These are phyloP conservation scores for Brachionus rotundiformis DNA, from an alignment of 1,140 invertebrate species.

Conservation along the genomic window DNA sequence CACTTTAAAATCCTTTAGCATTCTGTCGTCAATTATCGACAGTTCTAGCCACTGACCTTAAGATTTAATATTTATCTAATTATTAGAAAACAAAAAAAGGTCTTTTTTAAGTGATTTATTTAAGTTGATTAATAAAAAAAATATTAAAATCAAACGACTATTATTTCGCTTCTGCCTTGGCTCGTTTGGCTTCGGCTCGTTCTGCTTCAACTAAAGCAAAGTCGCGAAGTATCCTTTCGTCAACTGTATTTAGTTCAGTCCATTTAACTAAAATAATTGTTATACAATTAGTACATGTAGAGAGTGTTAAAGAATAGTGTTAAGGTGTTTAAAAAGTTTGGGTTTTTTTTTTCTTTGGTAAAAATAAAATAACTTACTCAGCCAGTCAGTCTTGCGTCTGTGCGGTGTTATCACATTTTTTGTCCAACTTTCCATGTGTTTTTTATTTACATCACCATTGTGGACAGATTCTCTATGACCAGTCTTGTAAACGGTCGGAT, in stretches of 20 bases:
- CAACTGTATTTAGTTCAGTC: constrained; percentile 41
- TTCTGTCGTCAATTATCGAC: not conserved
- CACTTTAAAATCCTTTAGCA: constrained; percentile 12
- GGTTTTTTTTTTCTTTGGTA: not conserved
- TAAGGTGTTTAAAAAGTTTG: not conserved
- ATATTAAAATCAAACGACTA: not conserved
- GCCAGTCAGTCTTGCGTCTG: constrained; percentile 42
- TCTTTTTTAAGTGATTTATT: not conserved
- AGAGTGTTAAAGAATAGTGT: not conserved
- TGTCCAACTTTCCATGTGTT: constrained; percentile 20
- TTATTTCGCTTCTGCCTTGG: not conserved
- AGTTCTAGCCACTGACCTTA: constrained; percentile 28
- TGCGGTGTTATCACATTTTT: constrained; percentile 34
- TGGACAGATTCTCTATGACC: not conserved
- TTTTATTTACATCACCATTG: constrained; percentile 44
- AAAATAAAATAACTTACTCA: constrained; percentile 28
- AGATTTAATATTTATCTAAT: not conserved
- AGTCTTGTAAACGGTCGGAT: constrained; percentile 27
- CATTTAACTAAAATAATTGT: constrained; percentile 42
- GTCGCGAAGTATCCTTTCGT: constrained; percentile 34
- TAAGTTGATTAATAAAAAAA: constrained; percentile 12
- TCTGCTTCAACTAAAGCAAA: constrained; percentile 19
- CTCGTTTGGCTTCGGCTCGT: not conserved
- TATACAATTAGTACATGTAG: not conserved
- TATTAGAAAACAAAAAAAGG: not conserved